These are phyloP conservation scores for Apodemia duryi DNA, from an alignment of 2,888 invertebrate genomes.

Conservation along the genomic window DNA sequence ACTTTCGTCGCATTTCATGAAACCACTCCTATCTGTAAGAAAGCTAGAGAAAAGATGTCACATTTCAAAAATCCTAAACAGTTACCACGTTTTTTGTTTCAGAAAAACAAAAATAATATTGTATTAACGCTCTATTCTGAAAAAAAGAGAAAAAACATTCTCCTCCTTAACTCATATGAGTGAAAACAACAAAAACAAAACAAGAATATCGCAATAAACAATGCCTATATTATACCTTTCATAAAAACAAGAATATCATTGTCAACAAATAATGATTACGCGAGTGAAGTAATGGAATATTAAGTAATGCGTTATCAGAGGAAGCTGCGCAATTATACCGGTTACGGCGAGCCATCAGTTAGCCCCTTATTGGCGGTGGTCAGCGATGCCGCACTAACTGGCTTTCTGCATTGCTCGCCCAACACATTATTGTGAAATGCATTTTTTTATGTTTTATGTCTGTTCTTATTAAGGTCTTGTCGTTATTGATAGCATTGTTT, in stretches of 20 bases:
- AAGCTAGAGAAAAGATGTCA: too few relatives aligned
- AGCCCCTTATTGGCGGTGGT: background rate
- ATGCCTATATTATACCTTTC: background rate
- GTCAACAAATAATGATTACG: slow-evolving; percentile 9
- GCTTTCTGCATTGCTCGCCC: slow-evolving; percentile 6
- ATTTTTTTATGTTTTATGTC: background rate
- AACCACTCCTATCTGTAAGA: too few relatives aligned
- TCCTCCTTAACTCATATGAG: too few relatives aligned
- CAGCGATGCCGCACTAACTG: slow-evolving; percentile 8
- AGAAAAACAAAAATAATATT: too few relatives aligned
- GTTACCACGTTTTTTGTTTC: too few relatives aligned
- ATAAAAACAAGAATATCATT: background rate
- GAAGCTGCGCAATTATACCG: background rate
- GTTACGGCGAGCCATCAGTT: slow-evolving; percentile 5
- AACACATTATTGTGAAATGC: slow-evolving; percentile 1
- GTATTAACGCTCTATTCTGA: too few relatives aligned
- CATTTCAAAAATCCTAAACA: too few relatives aligned
- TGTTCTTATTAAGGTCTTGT: background rate
- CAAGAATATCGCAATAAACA: background rate
- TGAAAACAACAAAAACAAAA: too few relatives aligned
- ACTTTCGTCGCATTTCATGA: too few relatives aligned
- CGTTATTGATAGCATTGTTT: background rate
- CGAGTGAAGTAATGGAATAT: background rate
- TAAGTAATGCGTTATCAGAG: slow-evolving; percentile 3
- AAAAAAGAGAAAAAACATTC: too few relatives aligned